A percentile compares a stretch with the other conserved stretches of the same genome.
Evolutionary conservation across 2,797 vertebrate species (phyloP).

Genomic region (Hypotaenidia philippensis): DNA sequence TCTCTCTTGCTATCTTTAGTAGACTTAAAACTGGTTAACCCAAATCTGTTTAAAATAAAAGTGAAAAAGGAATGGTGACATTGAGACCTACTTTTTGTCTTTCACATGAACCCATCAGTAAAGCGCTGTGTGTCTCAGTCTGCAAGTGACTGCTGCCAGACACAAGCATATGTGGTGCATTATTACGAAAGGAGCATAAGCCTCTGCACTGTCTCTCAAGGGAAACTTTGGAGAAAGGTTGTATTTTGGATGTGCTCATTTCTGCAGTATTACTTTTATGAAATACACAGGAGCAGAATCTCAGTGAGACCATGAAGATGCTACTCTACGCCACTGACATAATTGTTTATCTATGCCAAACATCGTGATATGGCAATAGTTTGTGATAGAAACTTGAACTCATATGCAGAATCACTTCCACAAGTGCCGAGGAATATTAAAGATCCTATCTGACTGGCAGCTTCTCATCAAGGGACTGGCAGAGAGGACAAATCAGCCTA

Average conservation of each 20-base stretch:
- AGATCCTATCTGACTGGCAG: slow-evolving; percentile 74
- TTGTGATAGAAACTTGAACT: slow-evolving; percentile 63
- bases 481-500: slow-evolving; percentile 41
- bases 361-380: background rate
- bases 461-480: slow-evolving; percentile 46
- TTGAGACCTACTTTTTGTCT: background rate
- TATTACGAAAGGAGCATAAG: slow-evolving; percentile 5
- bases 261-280: slow-evolving; percentile 12
- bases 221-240: background rate
- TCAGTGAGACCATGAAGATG: background rate
- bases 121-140: background rate
- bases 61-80: background rate
- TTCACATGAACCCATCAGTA: background rate
- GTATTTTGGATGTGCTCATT: slow-evolving; percentile 29
- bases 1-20: background rate
- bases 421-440: slow-evolving; percentile 72
- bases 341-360: slow-evolving; percentile 41
- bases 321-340: background rate
- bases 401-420: slow-evolving; percentile 43
- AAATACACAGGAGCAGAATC: slow-evolving; percentile 5
- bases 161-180: background rate
- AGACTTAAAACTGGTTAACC: background rate
- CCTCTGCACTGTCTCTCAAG: background rate
- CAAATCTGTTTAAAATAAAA: background rate
- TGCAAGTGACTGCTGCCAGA: background rate